These are phyloP conservation scores for Scytalopus superciliaris DNA, from an alignment of 2,113 vertebrate genomes.

Conservation along the genomic window DNA sequence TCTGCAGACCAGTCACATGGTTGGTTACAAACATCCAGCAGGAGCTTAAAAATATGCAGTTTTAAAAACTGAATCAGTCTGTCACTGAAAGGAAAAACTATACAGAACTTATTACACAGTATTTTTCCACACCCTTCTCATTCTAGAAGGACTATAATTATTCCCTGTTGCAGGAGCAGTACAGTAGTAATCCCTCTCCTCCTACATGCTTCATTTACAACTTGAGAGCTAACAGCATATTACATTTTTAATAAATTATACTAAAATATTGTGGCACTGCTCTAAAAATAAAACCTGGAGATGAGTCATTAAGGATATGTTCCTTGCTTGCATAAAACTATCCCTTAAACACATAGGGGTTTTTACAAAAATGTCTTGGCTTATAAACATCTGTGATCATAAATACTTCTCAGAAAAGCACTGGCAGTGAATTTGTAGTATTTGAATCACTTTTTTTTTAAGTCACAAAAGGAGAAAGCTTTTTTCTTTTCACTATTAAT, in stretches of 20 bases:
- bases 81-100: background rate
- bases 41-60: background rate
- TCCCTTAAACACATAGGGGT: background rate
- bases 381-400: conserved; percentile 10
- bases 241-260: conserved; percentile 60
- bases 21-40: background rate
- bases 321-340: background rate
- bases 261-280: conserved; percentile 53
- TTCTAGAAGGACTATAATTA: conserved; percentile 37
- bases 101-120: background rate
- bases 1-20: background rate
- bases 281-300: conserved; percentile 46
- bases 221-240: conserved; percentile 44
- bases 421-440: conserved; percentile 1
- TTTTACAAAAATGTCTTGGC: background rate
- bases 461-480: background rate
- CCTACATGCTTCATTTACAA: conserved; percentile 56
- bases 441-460: background rate
- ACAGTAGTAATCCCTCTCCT: conserved; percentile 52
- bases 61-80: background rate
- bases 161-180: background rate
- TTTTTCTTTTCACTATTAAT: conserved; percentile 31
- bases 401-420: conserved; percentile 2
- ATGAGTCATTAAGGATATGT: background rate
- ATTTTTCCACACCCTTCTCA: conserved; percentile 13